Conservation (phyloP, 92 coral and sea anemone genomes). For the Parazoanthus darwini region DNA sequence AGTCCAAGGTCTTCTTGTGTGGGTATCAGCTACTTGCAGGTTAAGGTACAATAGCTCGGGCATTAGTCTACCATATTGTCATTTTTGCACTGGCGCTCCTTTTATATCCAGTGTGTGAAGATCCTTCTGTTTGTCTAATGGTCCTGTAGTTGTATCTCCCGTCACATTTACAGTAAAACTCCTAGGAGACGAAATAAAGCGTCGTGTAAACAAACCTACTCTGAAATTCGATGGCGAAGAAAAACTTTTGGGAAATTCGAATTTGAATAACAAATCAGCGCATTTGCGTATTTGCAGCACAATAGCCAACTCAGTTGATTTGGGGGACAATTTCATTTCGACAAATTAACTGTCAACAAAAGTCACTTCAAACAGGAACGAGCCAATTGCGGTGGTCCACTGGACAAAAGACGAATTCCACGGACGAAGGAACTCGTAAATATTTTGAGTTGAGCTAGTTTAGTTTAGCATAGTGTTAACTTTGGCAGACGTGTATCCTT, state of each 20-base stretch:
- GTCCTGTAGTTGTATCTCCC: background rate
- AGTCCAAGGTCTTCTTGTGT: background rate
- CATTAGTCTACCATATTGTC: background rate
- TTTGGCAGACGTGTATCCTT: too few relatives aligned
- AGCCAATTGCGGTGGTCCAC: background rate
- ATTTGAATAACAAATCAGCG: constrained; percentile 12
- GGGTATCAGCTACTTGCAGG: background rate
- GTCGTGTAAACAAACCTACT: background rate
- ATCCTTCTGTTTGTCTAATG: too few relatives aligned
- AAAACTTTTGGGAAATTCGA: background rate
- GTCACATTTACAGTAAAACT: background rate
- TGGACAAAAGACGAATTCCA: constrained; percentile 10
- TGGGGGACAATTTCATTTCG: background rate
- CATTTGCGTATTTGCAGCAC: background rate
- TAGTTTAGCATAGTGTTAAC: too few relatives aligned
- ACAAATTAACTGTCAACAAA: background rate
- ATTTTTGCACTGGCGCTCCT: background rate
- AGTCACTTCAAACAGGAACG: constrained; percentile 7
- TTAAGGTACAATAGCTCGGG: background rate
- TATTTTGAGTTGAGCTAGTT: too few relatives aligned
- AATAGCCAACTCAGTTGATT: background rate
- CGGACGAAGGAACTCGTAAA: background rate
- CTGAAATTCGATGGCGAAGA: background rate
- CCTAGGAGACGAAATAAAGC: constrained; percentile 12
- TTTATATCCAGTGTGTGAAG: background rate